Conservation (phyloP, 2,888 invertebrate genomes). For the Acanthococcus lagerstroemiae region DNA sequence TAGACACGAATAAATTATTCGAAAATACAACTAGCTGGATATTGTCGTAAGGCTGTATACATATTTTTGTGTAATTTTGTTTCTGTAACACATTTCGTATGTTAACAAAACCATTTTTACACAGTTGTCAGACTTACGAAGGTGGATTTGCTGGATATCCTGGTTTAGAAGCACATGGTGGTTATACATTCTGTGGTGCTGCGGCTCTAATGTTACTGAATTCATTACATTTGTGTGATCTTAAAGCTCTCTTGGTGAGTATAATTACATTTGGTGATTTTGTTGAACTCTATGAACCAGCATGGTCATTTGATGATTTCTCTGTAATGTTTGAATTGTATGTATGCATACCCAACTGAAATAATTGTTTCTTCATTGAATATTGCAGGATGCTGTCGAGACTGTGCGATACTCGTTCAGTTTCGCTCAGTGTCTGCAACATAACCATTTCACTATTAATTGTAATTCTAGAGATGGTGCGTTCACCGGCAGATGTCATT, state of each 20-base stretch:
- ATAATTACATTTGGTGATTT: not conserved
- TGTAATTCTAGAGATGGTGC: slow-evolving; percentile 60
- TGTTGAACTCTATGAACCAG: too few relatives aligned
- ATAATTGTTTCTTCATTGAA: too few relatives aligned
- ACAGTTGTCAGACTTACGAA: slow-evolving; percentile 92
- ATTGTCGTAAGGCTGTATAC: slow-evolving; percentile 53
- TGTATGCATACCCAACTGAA: too few relatives aligned
- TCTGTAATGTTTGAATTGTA: too few relatives aligned
- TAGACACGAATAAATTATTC: slow-evolving; percentile 65
- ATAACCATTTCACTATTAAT: not conserved
- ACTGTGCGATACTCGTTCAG: too few relatives aligned
- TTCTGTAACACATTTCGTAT: too few relatives aligned
- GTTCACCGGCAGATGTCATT: slow-evolving; percentile 81
- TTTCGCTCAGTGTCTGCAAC: too few relatives aligned
- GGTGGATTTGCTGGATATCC: slow-evolving; percentile 94
- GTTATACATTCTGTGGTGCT: slow-evolving; percentile 96
- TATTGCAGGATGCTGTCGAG: too few relatives aligned
- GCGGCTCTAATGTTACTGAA: slow-evolving; percentile 77
- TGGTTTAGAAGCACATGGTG: slow-evolving; percentile 96
- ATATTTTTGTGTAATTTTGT: too few relatives aligned
- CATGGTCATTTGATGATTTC: too few relatives aligned
- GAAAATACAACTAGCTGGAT: slow-evolving; percentile 87
- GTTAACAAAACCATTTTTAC: slow-evolving; percentile 33
- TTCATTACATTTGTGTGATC: slow-evolving; percentile 61
- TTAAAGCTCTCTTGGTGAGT: slow-evolving; percentile 58